Evolutionary conservation across 2,797 vertebrate genomes (phyloP), one percentile per base, ranked within the genome.

Genomic region (Centroberyx gerrardi): DNA sequence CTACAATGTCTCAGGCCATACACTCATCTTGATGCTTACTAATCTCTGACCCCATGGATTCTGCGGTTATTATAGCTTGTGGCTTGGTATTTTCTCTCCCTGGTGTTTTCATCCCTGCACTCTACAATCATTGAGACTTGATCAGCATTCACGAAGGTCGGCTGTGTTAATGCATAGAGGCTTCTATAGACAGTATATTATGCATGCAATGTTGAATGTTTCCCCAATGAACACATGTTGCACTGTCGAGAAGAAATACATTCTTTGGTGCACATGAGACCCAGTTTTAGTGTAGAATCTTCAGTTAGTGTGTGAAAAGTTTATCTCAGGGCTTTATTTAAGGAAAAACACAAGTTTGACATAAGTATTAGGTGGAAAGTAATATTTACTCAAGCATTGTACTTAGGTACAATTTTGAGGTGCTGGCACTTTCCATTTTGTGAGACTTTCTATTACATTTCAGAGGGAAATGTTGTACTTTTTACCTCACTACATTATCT

Each of bases 101-200:
- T 17, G 64, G 69, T 71, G 66, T 73, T 73, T 85, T 77, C 69
- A 84, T 84, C 62, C 22, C 71, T 40, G 51, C 76, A 52, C 62
- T 64, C 53, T 40, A 3, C 65, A 66, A 76, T 65, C 68, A 71
- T 76, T 68, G 48, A 49, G 33, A 38, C 69, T 71, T 69, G 80
- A 85, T 86, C 87, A 80, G 72, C 87, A 83, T 88, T 85, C 86
- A 78, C 72, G 73, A 29, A 8, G 22, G 31, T 36, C 62, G 8
- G 77, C 64, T 31, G 53, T 67, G 68, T 48, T 51, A 73, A 74
- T 74, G 65, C 63, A 76, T 28, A 18, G 40, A 44, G 54, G 70
- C 48, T 69, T 80, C 62, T 51, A 59, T 62, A 61, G 59, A 74
- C 49, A 54, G 17, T 54, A 53, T 72, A 70, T 49, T 56, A 36